phyloP scores from a whole-genome alignment of 64 coral and sea anemone species.

The Montipora capricornis region DNA sequence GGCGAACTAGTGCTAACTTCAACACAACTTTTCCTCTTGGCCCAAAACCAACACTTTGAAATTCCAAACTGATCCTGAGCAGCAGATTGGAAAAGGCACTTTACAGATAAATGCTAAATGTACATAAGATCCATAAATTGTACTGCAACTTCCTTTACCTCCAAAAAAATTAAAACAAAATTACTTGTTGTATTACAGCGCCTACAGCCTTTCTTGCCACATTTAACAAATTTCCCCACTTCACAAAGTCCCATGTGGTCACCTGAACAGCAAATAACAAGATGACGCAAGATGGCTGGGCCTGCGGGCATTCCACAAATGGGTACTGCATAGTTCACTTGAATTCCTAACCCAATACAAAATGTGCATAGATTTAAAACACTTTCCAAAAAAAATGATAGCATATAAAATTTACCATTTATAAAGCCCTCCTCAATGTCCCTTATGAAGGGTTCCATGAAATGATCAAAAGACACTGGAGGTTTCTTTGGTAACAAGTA shows the following conservation, averaged over 20 bases:
- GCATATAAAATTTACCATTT: constrained; percentile 25
- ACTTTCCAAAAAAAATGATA: not conserved
- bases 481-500: constrained; percentile 73
- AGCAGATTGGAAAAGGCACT: not conserved
- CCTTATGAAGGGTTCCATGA: constrained; percentile 58
- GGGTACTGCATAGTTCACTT: constrained; percentile 11
- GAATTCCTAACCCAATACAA: constrained; percentile 22
- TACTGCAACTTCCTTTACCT: not conserved
- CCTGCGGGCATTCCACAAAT: constrained; percentile 38
- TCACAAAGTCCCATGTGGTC: constrained; percentile 56
- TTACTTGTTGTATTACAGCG: constrained; percentile 1
- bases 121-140: not conserved
- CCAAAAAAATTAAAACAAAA: not conserved
- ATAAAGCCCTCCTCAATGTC: constrained; percentile 73
- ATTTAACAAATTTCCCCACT: constrained; percentile 52
- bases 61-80: not conserved
- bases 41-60: constrained; percentile 3
- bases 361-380: not conserved
- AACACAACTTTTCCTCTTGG: not conserved
- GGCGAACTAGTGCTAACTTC: not conserved
- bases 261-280: constrained; percentile 45
- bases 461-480: constrained; percentile 59
- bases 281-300: constrained; percentile 13
- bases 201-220: constrained; percentile 28
- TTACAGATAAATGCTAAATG: not conserved